Base-by-base conservation (phyloP, 2,797 vertebrate species). In the Enteromius treurensis region DNA sequence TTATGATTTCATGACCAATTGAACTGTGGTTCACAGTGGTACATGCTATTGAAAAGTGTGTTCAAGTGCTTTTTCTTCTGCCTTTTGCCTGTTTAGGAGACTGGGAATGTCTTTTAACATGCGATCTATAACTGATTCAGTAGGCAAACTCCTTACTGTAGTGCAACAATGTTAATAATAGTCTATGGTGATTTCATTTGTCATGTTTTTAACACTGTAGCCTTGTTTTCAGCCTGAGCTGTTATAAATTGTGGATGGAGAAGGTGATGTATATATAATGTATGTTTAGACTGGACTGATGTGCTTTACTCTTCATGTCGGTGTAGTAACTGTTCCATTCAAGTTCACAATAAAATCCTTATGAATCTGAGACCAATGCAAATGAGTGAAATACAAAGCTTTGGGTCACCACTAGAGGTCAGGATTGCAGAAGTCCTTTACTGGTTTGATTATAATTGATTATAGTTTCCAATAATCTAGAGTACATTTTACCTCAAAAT, bases 301-400 rank as follows among this genome's bases (percentile, higher is more conserved):
- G 91, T 93, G 82, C 84, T 90, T 37, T 79, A 29, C 49, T 81
- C 91, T 91, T 88, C 83, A 86, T 92, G 90, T 89, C 93, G 73
- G 81, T 89, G 91, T 93, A 90, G 91, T 94, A 91, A 91, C 92
- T 94, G 90, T 93, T 90, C 83, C 89, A 90, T 86, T 92, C 88
- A 90, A 86, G 37, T 86, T 84, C 85, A 87, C 91, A 93, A 90
- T 83, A 92, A 92, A 85, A 71, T 17, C 13, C 64, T 55, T 34
- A 49, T 75, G n/a, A 70, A 68, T 47, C n/a, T 60, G 79, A 86
- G 53, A 60, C 74, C 19, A 40, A 60, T 26, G 40, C 21, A 14
- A 70, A 49, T 13, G n/a, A 58, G 15, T 10, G 32, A 2, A 10
- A 32, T 49, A 3, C 7, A 62, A 67, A 26, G 11, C 74, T 9